Percentiles rank a stretch among this genome's conserved stretches.
Evolutionary conservation across 2,888 invertebrate species (phyloP).

Genomic region (Kryphioiulus occultus): DNA sequence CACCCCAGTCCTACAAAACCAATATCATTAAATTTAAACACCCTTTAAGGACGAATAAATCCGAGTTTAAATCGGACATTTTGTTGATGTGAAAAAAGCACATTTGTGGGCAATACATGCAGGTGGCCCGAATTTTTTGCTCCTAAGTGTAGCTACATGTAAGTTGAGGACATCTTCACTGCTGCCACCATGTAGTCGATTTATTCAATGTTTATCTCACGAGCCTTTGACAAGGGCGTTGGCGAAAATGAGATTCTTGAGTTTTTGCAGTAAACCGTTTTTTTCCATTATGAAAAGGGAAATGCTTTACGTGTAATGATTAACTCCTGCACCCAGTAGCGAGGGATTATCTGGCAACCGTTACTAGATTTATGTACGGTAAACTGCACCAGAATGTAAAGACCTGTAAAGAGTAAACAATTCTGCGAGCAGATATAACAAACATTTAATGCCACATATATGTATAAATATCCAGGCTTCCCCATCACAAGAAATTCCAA

Average conservation of each 20-base stretch:
- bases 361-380: neutral
- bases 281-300: neutral
- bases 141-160: too few relatives aligned
- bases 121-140: too few relatives aligned
- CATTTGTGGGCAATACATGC: too few relatives aligned
- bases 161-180: too few relatives aligned
- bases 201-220: neutral
- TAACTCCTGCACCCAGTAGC: neutral
- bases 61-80: too few relatives aligned
- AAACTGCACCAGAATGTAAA: neutral
- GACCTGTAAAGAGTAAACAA: neutral
- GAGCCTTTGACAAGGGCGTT: too few relatives aligned
- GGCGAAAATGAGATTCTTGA: neutral
- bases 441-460: neutral
- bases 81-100: too few relatives aligned
- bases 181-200: too few relatives aligned
- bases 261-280: neutral
- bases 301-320: neutral
- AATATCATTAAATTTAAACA: too few relatives aligned
- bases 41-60: too few relatives aligned
- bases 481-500: too few relatives aligned
- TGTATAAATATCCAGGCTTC: neutral
- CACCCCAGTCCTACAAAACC: too few relatives aligned
- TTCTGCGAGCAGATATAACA: neutral
- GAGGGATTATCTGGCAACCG: neutral